Conservation (phyloP, 2,113 vertebrate genomes). For the rabbit (Oryctolagus cuniculus) region mOryCun1.1 NC_091435.1:134842501-134843000, state of each 20-base stretch:
- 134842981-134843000: no score
- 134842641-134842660: neutral
- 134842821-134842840: neutral
- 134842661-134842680: slow-evolving; percentile 19
- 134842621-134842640: neutral
- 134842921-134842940: neutral
- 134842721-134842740: neutral
- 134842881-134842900: neutral
- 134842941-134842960: neutral
- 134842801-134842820: neutral
- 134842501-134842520: slow-evolving; percentile 5
- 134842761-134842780: neutral
- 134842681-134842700: neutral
- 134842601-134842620: neutral
- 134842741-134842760: neutral
- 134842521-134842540: slow-evolving; percentile 18
- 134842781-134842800: neutral
- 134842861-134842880: neutral
- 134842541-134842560: slow-evolving; percentile 13
- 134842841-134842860: neutral
- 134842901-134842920: neutral
- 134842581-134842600: slow-evolving; percentile 28
- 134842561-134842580: neutral
- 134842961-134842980: neutral
- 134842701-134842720: neutral